Conservation (phyloP, 2,888 invertebrate genomes). For the Subacronicta megacephala region DNA sequence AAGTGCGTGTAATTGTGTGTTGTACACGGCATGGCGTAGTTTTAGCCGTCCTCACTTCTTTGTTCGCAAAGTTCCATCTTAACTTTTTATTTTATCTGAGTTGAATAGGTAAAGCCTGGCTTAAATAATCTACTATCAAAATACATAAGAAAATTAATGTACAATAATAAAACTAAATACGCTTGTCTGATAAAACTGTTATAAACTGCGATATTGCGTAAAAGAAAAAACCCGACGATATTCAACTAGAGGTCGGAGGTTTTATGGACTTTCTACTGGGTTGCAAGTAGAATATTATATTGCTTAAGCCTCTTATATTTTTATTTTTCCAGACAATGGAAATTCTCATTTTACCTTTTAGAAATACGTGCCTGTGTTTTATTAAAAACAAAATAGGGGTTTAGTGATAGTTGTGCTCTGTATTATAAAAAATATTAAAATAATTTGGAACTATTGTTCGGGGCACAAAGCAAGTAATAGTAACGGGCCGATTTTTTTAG, state of each 20-base stretch:
- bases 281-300: constrained; percentile 46
- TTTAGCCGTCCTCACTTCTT: too few relatives aligned
- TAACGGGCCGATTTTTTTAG: too few relatives aligned
- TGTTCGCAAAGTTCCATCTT: too few relatives aligned
- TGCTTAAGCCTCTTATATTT: constrained; percentile 53
- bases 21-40: too few relatives aligned
- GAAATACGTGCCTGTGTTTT: constrained; percentile 12
- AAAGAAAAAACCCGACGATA: constrained; percentile 45
- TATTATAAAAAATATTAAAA: neutral
- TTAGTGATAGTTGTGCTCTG: neutral
- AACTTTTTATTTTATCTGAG: too few relatives aligned
- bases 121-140: neutral
- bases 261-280: constrained; percentile 40
- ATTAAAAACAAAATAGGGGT: constrained; percentile 9
- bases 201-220: constrained; percentile 51
- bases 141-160: constrained; percentile 4
- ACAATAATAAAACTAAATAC: constrained; percentile 37
- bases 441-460: neutral
- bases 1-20: too few relatives aligned
- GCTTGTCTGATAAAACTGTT: constrained; percentile 36
- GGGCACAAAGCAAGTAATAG: too few relatives aligned
- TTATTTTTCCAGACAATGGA: constrained; percentile 40
- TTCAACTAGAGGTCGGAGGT: constrained; percentile 28
- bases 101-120: too few relatives aligned
- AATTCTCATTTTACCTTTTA: constrained; percentile 31